These are phyloP conservation scores for Gymnobelideus leadbeateri DNA, from an alignment of 2,113 vertebrate species.

Conservation along the genomic window DNA sequence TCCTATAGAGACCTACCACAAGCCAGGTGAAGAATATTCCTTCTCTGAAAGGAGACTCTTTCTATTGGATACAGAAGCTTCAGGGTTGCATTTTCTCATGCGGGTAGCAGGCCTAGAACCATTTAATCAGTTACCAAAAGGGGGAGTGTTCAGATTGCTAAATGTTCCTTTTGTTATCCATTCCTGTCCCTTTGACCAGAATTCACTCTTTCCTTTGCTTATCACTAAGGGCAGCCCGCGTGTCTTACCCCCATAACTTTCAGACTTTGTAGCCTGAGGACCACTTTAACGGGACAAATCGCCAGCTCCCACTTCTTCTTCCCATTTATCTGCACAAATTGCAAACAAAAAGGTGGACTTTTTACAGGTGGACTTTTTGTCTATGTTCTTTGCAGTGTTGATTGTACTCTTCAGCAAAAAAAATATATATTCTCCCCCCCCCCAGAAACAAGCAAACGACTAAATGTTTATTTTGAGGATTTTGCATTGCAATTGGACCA, in stretches of 20 bases:
- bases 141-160: not conserved
- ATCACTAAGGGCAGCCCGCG: not conserved
- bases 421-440: constrained; percentile 14
- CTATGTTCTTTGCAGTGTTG: not conserved
- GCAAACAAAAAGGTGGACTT: not conserved
- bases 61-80: not conserved
- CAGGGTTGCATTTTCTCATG: not conserved
- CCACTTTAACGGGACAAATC: not conserved
- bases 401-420: constrained; percentile 19
- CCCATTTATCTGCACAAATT: not conserved
- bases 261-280: constrained; percentile 5
- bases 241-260: not conserved
- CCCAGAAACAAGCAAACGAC: not conserved
- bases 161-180: not conserved
- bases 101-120: not conserved
- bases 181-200: not conserved
- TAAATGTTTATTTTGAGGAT: constrained; percentile 24
- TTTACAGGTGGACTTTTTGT: not conserved
- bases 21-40: constrained; percentile 7
- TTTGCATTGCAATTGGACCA: constrained; percentile 8
- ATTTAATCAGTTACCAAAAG: not conserved
- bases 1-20: not conserved
- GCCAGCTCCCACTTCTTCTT: not conserved
- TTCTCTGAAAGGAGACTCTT: not conserved
- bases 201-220: constrained; percentile 9